Percentiles rank a stretch among this genome's conserved stretches.
phyloP scores from a whole-genome alignment of 2,888 invertebrate genomes.

The Phyllotreta cruciferae region DNA sequence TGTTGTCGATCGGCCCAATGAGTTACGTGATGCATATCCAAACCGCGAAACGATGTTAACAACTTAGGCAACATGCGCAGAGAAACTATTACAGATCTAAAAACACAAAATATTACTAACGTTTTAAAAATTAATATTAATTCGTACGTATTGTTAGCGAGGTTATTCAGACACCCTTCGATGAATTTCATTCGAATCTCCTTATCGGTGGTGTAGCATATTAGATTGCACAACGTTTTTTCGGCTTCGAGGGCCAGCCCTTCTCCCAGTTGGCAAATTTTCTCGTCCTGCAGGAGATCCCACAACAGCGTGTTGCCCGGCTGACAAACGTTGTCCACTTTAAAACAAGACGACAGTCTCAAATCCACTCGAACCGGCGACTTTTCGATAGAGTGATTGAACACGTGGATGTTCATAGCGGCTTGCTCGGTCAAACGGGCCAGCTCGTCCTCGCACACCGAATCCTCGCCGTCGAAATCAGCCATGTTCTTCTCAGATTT shows the following conservation, averaged over 20 bases:
- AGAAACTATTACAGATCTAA: constrained; percentile 87
- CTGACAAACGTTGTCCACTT: constrained; percentile 76
- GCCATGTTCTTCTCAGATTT: constrained; percentile 95
- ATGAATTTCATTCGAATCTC: constrained; percentile 92
- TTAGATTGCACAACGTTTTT: constrained; percentile 85
- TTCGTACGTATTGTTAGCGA: constrained; percentile 78
- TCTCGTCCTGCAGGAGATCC: constrained; percentile 92
- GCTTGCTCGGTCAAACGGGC: constrained; percentile 75
- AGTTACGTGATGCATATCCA: constrained; percentile 87
- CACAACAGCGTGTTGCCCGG: constrained; percentile 92
- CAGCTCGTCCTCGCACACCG: constrained; percentile 83
- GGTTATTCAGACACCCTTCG: constrained; percentile 90
- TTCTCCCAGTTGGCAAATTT: constrained; percentile 86
- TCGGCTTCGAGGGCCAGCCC: constrained; percentile 93
- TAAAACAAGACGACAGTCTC: constrained; percentile 58
- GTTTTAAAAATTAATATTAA: background rate
- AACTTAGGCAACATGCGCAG: constrained; percentile 87
- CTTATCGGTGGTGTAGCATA: constrained; percentile 90
- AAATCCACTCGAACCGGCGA: constrained; percentile 57
- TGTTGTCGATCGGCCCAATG: constrained; percentile 94
- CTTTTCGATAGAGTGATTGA: constrained; percentile 50
- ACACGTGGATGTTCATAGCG: constrained; percentile 52
- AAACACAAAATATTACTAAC: constrained; percentile 27
- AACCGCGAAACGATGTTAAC: constrained; percentile 84
- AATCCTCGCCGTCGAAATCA: constrained; percentile 91